Percentiles rank a stretch among this genome's conserved stretches.
These are phyloP conservation scores for Hypolimnas misippus DNA, from an alignment of 2,888 invertebrate species.

Conservation along the genomic window DNA sequence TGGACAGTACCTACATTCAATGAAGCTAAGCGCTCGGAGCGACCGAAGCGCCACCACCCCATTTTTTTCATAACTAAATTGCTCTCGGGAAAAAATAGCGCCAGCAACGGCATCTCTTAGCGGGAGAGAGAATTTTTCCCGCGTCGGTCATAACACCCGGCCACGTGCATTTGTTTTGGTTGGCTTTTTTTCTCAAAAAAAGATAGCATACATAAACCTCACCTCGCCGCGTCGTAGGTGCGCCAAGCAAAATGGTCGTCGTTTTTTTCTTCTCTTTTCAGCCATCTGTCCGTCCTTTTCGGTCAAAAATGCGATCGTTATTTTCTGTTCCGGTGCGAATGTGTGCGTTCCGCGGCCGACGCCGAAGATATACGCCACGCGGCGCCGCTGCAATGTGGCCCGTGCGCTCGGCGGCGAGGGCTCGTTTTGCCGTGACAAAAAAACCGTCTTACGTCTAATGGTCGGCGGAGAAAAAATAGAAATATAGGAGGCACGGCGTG, in stretches of 20 bases:
- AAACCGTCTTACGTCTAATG: constrained; percentile 76
- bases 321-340: constrained; percentile 81
- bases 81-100: constrained; percentile 66
- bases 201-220: constrained; percentile 80
- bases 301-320: constrained; percentile 85
- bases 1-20: constrained; percentile 11
- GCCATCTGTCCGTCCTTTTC: constrained; percentile 84
- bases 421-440: constrained; percentile 47
- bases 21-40: constrained; percentile 36
- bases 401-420: constrained; percentile 35
- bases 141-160: constrained; percentile 80
- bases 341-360: constrained; percentile 75
- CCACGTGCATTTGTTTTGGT: constrained; percentile 85
- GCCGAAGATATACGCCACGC: constrained; percentile 63
- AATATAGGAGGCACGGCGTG: constrained; percentile 82
- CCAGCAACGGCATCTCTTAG: constrained; percentile 80
- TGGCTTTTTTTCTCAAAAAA: constrained; percentile 80
- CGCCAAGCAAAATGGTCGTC: constrained; percentile 83
- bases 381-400: constrained; percentile 44
- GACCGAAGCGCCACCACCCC: constrained; percentile 69
- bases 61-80: constrained; percentile 75
- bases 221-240: constrained; percentile 75
- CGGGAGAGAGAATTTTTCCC: constrained; percentile 72
- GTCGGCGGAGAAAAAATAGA: constrained; percentile 81
- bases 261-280: constrained; percentile 85